Evolutionary conservation across 2,888 invertebrate species (phyloP), one percentile per base, ranked within the genome.

Genomic region (Coleophora flavipennella): DNA sequence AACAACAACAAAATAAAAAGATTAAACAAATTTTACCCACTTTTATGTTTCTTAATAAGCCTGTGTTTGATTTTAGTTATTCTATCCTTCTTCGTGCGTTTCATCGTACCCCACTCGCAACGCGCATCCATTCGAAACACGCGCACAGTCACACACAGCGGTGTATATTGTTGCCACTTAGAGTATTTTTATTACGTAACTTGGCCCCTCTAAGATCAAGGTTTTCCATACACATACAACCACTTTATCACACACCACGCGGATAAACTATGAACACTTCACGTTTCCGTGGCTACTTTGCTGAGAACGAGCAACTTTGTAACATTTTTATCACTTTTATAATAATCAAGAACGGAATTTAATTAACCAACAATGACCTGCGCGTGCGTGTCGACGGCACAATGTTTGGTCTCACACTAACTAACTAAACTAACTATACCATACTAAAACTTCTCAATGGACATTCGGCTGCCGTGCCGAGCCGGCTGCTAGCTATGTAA

Each of bases 31-130:
- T 29, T 26, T 60, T 65, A 72, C 72, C 64, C 71, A 83, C 81
- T 67, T 63, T 69, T 80, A 50, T 68, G 66, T 57, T 71, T 80
- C 60, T 69, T 80, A 60, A 74, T 78, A 62, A 80, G 53, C 53
- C 76, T 81, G 62, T 71, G 67, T 64, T 78, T 81, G 52, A 75
- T 61, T 69, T 81, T 83, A 46, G 59, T 62, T 46, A 77, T 70
- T 71, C 71, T 79, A 60, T 75, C 71, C 49, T 70, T 79, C 62
- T 69, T 79, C 41, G 66, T 51, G 42, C 71, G 73, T 50, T 74
- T 81, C 75, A 71, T 67, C 40, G 59, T 67, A 41, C 51, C 56
- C 50, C 53, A 46, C 34, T 48, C 51, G 51, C 57, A 57, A 57
- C 59, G 60, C 49, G 57, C 49, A 56, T 72, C 64, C 71, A 69